Evolutionary conservation across 1,140 invertebrate species (phyloP).

Genomic region (Sycophila sp.): DNA sequence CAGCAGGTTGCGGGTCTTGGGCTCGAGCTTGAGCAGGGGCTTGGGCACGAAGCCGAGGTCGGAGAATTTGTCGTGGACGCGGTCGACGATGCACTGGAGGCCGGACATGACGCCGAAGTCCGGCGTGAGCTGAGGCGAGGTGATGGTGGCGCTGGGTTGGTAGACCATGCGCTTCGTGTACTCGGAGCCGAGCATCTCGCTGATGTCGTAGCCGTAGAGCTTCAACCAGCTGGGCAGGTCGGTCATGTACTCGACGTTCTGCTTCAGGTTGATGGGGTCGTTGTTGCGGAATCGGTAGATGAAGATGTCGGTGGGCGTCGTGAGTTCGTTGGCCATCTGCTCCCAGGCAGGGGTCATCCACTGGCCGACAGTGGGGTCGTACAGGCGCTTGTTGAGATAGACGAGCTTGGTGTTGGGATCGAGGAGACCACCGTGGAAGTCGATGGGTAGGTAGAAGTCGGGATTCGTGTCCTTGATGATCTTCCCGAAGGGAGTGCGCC

Average conservation of each 20-base stretch:
- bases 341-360: conserved; percentile 96
- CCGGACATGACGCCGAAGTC: conserved; percentile 90
- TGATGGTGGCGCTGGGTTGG: conserved; percentile 78
- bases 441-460: conserved; percentile 89
- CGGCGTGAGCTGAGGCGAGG: conserved; percentile 80
- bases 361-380: conserved; percentile 92
- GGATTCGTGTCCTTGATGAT: conserved; percentile 91
- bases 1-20: conserved; percentile 81
- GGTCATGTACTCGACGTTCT: conserved; percentile 83
- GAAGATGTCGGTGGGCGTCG: conserved; percentile 87
- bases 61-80: conserved; percentile 82
- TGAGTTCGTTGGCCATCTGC: conserved; percentile 81
- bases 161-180: conserved; percentile 82
- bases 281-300: conserved; percentile 93
- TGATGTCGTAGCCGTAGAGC: conserved; percentile 87
- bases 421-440: conserved; percentile 91
- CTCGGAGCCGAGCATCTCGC: conserved; percentile 84
- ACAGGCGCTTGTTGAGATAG: conserved; percentile 84
- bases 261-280: conserved; percentile 87
- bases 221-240: conserved; percentile 86
- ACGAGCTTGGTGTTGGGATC: conserved; percentile 87
- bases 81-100: conserved; percentile 84
- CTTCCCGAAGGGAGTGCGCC: conserved; percentile 89
- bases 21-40: conserved; percentile 82
- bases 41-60: conserved; percentile 86